Evolutionary conservation across 2,113 vertebrate species (phyloP), one percentile per base, ranked within the genome.

Genomic region (Bombycilla garrulus): DNA sequence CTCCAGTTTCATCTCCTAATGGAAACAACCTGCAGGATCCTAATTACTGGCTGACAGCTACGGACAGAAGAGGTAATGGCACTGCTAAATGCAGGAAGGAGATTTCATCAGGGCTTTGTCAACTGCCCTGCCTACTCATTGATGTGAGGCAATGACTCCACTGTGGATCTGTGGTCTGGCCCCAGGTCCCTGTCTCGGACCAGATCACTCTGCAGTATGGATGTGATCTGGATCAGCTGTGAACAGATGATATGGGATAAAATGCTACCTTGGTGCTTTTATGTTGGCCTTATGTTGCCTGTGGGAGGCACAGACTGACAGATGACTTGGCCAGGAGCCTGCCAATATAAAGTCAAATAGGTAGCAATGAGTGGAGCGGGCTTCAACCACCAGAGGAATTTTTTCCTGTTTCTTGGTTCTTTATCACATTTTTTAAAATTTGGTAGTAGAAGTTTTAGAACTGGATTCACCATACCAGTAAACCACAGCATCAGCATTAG

Each of bases 21-120:
- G 93, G 93, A 95, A 97, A 95, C 86, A 95, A 84, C 89, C 91
- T 95, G 94, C 84, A 72, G 91, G 93, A 84, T 86, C 60, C 88
- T 92, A 95, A 94, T 95, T 92, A 82, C 74, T 88, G 84, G 74
- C 74, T 93, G 94, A 82, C 79, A 86, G 58, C 71, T 86, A 0
- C 0, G 88, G 90, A 86, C 56, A 93, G 92, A 60, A 74, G 88
- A 90, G 93, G 92, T 95, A 93, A 94, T 62, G 80, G 65, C 51
- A 28, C 72, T 71, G 89, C 76, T 91, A 81, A 91, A 79, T 54
- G 56, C 76, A 93, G 94, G 93, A 91, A 95, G 82, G 72, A 71
- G 64, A 74, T 95, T 93, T 94, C 82, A 60, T 78, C 51, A 15
- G 42, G 60, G 60, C 93, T 96, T 96, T 94, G 82, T 95, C 40